Conservation (phyloP, 2,888 invertebrate species). For the Hybos culiciformis region DNA sequence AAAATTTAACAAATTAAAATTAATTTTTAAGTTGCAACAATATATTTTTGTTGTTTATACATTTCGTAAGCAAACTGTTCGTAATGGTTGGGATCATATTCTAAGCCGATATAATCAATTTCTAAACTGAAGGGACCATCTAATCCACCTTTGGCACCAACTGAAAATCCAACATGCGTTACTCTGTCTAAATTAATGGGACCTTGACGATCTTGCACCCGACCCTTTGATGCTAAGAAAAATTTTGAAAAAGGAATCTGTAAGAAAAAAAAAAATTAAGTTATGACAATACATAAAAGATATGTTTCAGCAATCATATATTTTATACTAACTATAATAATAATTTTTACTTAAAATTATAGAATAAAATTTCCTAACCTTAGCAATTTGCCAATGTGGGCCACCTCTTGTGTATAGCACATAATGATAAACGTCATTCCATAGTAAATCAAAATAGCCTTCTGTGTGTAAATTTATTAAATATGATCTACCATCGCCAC, state of each 20-base stretch:
- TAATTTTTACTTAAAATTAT: neutral
- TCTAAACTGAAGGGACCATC: slow-evolving; percentile 79
- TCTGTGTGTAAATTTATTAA: slow-evolving; percentile 62
- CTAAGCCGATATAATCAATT: slow-evolving; percentile 83
- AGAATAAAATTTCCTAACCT: slow-evolving; percentile 38
- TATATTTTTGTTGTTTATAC: slow-evolving; percentile 58
- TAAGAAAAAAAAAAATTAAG: slow-evolving; percentile 25
- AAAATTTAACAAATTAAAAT: neutral
- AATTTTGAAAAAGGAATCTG: slow-evolving; percentile 94
- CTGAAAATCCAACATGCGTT: slow-evolving; percentile 66
- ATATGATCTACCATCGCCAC: slow-evolving; percentile 92
- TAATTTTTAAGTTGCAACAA: slow-evolving; percentile 43
- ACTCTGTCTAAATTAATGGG: slow-evolving; percentile 47
- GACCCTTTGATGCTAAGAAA: slow-evolving; percentile 64
- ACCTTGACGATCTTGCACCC: slow-evolving; percentile 69
- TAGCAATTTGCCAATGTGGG: slow-evolving; percentile 92
- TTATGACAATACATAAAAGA: neutral
- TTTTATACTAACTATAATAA: neutral
- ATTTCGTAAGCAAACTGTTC: slow-evolving; percentile 92
- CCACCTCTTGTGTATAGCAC: slow-evolving; percentile 88
- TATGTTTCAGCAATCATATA: neutral
- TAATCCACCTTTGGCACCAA: slow-evolving; percentile 55
- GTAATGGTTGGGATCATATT: slow-evolving; percentile 60
- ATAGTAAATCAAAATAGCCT: slow-evolving; percentile 69
- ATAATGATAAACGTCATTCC: slow-evolving; percentile 80